phyloP scores from a whole-genome alignment of 2,797 vertebrate genomes.

The Falco novaeseelandiae region DNA sequence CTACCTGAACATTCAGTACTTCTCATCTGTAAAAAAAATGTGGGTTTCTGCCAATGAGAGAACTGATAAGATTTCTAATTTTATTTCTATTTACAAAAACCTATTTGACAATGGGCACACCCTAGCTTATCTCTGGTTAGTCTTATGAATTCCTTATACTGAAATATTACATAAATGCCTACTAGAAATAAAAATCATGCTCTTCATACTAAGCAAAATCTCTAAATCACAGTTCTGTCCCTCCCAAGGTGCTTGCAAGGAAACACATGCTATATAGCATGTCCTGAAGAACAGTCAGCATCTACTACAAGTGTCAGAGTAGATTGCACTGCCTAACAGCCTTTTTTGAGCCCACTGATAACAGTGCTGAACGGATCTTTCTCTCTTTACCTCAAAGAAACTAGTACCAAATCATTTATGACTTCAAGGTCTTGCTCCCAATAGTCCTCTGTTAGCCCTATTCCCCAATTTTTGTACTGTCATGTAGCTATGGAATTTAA shows the following conservation, averaged over 20 bases:
- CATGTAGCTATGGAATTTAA: neutral
- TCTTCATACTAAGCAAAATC: neutral
- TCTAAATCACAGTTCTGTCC: neutral
- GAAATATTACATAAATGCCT: neutral
- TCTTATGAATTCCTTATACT: neutral
- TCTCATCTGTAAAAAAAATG: neutral
- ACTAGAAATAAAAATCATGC: neutral
- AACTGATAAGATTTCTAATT: neutral
- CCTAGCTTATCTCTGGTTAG: neutral
- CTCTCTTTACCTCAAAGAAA: neutral
- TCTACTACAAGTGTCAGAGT: neutral
- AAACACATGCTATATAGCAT: fast-evolving
- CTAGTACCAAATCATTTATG: neutral
- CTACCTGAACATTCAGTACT: neutral
- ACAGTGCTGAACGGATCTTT: neutral
- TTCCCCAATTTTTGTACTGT: neutral
- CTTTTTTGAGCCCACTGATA: neutral
- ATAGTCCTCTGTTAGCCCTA: neutral
- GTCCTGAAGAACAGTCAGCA: neutral
- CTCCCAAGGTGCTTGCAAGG: neutral
- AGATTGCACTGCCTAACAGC: neutral
- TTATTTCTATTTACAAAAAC: neutral
- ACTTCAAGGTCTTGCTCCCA: neutral
- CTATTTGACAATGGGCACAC: neutral
- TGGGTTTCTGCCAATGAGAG: neutral